Base-by-base conservation (phyloP, 2,797 vertebrate genomes). In the Morus bassanus region DNA sequence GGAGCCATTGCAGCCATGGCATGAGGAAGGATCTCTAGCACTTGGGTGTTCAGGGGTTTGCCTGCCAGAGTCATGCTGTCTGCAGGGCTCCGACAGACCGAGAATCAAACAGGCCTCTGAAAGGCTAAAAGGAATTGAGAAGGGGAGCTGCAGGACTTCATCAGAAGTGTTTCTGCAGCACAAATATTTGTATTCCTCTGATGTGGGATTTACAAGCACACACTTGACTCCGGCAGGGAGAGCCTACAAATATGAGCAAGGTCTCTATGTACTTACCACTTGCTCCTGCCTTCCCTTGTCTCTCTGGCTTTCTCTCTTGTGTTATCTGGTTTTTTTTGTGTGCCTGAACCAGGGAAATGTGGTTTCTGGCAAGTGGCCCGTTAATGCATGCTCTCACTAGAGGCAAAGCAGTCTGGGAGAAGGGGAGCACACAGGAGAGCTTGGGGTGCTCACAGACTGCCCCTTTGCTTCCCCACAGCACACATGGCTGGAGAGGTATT, bases 181-280 rank as follows among this genome's bases (percentile, higher is more conserved):
- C 88, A 96, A 96, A 95, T 95, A 93, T 96, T 97, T 96, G 94
- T 80, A 73, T 57, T 95, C 33, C 63, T 78, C 50, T 84, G 88
- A 72, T 63, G 76, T 73, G 91, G 93, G 95, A 93, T 83, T 95
- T 79, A 61, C 50, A 57, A 86, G 82, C 85, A 94, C 85, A 81
- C 81, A 56, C 63, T 76, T 5, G 0, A 54, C 91, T 73, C 61
- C 13, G 11, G 63, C 64, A 79, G 88, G 76, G 65, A 94, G 54
- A 78, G 59, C 72, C 85, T 64, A 85, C 90, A 91, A 91, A 95
- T 25, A 88, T 1, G 8, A 81, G 39, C 3, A 0, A 61, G 43
- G 13, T 75, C 83, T 93, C 59, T 70, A 4, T 50, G 77, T 59
- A 79, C 74, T 80, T 24, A 43, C 13, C 15, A 3, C 69, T 87